Conservation (phyloP, 2,797 vertebrate genomes). For the Pseudotriccus pelzelni region DNA sequence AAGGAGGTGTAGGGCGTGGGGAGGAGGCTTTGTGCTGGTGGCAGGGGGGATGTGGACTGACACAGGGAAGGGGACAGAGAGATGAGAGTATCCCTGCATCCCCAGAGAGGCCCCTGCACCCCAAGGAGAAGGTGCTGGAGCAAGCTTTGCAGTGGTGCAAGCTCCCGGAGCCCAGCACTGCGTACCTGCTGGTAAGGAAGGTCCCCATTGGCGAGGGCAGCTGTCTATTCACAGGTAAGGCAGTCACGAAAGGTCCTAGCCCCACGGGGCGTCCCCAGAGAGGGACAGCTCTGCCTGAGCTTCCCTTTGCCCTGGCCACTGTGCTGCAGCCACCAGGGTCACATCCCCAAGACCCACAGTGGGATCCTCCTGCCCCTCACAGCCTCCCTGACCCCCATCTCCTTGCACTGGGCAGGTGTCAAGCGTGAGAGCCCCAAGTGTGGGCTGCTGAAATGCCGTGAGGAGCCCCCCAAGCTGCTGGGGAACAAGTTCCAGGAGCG, state of each 20-base stretch:
- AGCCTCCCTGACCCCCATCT: background rate
- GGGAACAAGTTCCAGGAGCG: conserved; percentile 93
- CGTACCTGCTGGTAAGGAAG: conserved; percentile 90
- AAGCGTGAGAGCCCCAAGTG: conserved; percentile 87
- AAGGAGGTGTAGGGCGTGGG: fast-evolving
- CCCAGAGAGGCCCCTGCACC: conserved; percentile 91
- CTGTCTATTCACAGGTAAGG: conserved; percentile 89
- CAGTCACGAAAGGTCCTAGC: background rate
- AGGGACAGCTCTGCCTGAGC: background rate
- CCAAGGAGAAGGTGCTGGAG: conserved; percentile 95
- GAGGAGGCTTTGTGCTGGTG: background rate
- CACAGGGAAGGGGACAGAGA: background rate
- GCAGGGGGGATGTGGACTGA: background rate
- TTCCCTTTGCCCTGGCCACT: background rate
- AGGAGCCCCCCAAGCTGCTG: conserved; percentile 90
- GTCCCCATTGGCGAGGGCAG: conserved; percentile 85
- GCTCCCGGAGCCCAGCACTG: conserved; percentile 89
- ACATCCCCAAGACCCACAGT: background rate
- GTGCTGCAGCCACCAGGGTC: background rate
- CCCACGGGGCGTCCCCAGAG: background rate
- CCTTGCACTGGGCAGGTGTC: conserved; percentile 73
- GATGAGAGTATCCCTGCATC: background rate
- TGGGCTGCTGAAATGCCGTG: conserved; percentile 88
- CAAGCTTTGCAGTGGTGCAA: conserved; percentile 97
- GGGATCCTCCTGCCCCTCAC: background rate